phyloP scores from a whole-genome alignment of 2,797 vertebrate species.

The Argyrosomus regius region DNA sequence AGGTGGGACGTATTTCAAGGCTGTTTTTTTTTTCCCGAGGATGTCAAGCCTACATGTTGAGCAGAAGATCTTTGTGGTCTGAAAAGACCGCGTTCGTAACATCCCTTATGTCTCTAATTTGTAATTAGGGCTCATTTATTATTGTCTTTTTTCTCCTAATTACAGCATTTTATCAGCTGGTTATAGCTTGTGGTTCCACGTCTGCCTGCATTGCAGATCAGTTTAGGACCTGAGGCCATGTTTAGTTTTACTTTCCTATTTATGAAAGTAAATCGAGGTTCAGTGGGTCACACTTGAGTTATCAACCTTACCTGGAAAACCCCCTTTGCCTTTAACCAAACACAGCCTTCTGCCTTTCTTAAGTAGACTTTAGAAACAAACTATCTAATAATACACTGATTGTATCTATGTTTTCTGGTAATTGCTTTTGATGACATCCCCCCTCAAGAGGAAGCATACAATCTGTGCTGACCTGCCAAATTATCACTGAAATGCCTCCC shows the following conservation, averaged over 20 bases:
- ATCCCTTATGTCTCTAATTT: neutral
- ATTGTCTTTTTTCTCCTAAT: neutral
- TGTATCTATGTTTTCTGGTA: conserved; percentile 59
- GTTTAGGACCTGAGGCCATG: neutral
- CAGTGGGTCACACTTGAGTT: conserved; percentile 4
- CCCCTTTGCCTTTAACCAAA: neutral
- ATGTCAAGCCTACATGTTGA: too few relatives aligned
- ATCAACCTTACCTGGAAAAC: neutral
- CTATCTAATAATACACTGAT: conserved; percentile 57
- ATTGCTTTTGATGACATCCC: conserved; percentile 67
- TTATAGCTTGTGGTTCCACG: neutral
- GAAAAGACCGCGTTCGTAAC: neutral
- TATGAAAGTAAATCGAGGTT: neutral
- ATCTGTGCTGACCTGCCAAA: conserved; percentile 68
- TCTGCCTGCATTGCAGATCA: neutral
- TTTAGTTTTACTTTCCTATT: conserved; percentile 1
- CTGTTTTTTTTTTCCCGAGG: too few relatives aligned
- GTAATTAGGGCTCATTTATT: conserved; percentile 3
- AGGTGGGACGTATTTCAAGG: neutral
- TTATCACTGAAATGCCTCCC: conserved; percentile 52
- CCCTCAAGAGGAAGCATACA: conserved; percentile 55
- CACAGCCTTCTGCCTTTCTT: neutral
- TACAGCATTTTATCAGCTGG: conserved; percentile 13
- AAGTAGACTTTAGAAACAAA: conserved; percentile 41
- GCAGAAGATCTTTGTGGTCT: neutral